Evolutionary conservation across 2,888 invertebrate genomes (phyloP).

Genomic region (Venustoraphidia nigricollis): DNA sequence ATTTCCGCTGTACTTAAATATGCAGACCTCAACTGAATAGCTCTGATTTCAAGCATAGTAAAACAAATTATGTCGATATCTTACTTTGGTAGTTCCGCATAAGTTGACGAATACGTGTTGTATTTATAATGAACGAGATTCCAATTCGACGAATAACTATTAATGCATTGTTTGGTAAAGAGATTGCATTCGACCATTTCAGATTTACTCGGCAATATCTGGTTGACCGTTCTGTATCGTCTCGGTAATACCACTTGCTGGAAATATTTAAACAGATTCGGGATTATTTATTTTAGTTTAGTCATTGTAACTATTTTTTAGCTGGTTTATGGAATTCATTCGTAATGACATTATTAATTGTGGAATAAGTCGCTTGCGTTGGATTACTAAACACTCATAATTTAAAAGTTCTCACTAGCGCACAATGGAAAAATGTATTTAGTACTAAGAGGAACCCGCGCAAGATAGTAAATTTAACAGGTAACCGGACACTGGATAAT

Average conservation of each 20-base stretch:
- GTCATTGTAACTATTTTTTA: neutral
- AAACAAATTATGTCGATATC: constrained; percentile 7
- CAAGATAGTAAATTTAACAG: too few relatives aligned
- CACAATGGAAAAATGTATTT: too few relatives aligned
- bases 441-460: too few relatives aligned
- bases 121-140: constrained; percentile 87
- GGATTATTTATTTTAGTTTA: neutral
- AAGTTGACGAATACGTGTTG: constrained; percentile 72
- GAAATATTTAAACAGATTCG: constrained; percentile 14
- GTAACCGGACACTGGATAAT: too few relatives aligned
- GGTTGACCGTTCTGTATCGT: constrained; percentile 62
- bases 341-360: too few relatives aligned
- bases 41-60: neutral
- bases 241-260: constrained; percentile 69
- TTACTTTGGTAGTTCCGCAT: constrained; percentile 72
- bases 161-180: constrained; percentile 51
- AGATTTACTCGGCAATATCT: constrained; percentile 21
- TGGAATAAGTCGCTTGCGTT: too few relatives aligned
- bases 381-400: too few relatives aligned
- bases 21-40: neutral
- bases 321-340: neutral
- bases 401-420: too few relatives aligned
- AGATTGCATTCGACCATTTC: constrained; percentile 37
- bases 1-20: too few relatives aligned
- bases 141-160: constrained; percentile 75